Percentiles rank a stretch among this genome's conserved stretches.
phyloP scores from a whole-genome alignment of 2,113 vertebrate species.

The Hystrix cristata region DNA sequence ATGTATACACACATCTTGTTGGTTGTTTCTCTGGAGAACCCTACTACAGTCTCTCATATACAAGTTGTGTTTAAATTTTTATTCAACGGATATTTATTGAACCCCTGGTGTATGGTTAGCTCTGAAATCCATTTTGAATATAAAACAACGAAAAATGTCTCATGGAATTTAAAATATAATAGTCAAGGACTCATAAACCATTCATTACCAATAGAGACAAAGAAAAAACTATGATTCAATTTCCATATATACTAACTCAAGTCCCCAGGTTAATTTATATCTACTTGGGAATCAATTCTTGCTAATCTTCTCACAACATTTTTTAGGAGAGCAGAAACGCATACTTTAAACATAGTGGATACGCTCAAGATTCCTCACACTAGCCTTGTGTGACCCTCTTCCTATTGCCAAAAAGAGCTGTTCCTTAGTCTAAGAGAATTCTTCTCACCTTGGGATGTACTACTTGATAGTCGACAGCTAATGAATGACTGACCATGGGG shows the following conservation, averaged over 20 bases:
- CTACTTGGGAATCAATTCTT: not conserved
- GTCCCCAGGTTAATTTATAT: not conserved
- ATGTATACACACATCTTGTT: not conserved
- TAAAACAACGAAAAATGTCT: not conserved
- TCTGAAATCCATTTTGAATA: not conserved
- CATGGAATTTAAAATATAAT: not conserved
- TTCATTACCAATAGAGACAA: not conserved
- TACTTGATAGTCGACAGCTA: not conserved
- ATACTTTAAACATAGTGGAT: fast-evolving
- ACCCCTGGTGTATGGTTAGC: fast-evolving
- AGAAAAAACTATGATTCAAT: not conserved
- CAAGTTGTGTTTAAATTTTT: not conserved
- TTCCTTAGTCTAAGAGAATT: not conserved
- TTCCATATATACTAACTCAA: not conserved
- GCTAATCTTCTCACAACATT: not conserved
- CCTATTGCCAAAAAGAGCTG: not conserved
- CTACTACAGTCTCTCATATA: not conserved
- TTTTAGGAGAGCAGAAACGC: not conserved
- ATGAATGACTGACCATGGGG: not conserved
- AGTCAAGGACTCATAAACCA: not conserved
- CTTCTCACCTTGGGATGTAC: not conserved
- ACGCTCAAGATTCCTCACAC: not conserved
- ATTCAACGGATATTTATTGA: not conserved
- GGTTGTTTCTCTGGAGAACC: not conserved
- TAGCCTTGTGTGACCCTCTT: fast-evolving